phyloP scores from a whole-genome alignment of 2,113 vertebrate species.

The Cyprinodon variegatus region DNA sequence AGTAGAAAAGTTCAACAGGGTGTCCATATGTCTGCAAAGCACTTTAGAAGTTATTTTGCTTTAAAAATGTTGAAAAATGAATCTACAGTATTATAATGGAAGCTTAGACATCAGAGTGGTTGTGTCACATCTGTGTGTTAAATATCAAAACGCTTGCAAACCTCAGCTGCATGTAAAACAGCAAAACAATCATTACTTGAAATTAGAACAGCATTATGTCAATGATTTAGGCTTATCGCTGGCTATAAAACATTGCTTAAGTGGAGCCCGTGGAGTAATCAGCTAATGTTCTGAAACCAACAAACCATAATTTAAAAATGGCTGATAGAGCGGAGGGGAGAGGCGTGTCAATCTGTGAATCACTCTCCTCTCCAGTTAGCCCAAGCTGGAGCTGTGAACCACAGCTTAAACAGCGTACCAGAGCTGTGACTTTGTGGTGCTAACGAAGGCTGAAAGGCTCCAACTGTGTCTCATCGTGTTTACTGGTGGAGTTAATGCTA shows the following conservation, averaged over 20 bases:
- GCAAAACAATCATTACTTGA: conserved; percentile 48
- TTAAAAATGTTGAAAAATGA: neutral
- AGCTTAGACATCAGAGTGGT: neutral
- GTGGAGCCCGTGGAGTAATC: conserved; percentile 61
- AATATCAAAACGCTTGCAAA: conserved; percentile 8
- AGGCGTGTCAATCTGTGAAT: conserved; percentile 20
- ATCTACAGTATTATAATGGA: neutral
- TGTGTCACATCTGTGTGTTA: conserved; percentile 11
- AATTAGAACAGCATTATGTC: conserved; percentile 52
- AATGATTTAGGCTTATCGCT: conserved; percentile 57
- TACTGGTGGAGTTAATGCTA: conserved; percentile 21
- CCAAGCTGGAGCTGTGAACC: neutral
- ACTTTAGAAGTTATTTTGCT: neutral
- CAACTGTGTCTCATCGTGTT: conserved; percentile 7
- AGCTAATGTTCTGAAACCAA: conserved; percentile 62
- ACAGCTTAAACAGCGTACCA: conserved; percentile 2
- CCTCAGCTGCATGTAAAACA: conserved; percentile 44
- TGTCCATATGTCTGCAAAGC: neutral
- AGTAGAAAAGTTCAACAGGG: neutral
- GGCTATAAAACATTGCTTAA: conserved; percentile 52
- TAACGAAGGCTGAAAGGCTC: conserved; percentile 31
- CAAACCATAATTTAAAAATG: conserved; percentile 54
- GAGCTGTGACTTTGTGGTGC: conserved; percentile 14
- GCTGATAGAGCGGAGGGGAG: conserved; percentile 38
- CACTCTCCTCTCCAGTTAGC: conserved; percentile 9